Percentiles rank a stretch among this genome's conserved stretches.
Conservation (phyloP, 2,888 invertebrate genomes). For the Cyclophora punctaria region DNA sequence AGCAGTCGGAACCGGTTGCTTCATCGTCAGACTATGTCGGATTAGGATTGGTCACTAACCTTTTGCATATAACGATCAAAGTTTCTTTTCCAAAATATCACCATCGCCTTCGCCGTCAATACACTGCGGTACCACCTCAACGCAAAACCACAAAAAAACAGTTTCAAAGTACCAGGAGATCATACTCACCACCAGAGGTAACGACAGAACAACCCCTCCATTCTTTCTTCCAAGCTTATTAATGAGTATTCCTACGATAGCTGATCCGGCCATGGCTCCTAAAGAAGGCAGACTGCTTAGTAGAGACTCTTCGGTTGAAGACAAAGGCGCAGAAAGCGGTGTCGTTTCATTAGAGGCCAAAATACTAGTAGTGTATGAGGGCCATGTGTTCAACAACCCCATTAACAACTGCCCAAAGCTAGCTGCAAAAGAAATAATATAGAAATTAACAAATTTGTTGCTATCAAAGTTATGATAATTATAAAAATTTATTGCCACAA, state of each 20-base stretch:
- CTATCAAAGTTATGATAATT: too few relatives aligned
- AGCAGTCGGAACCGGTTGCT: too few relatives aligned
- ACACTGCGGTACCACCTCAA: too few relatives aligned
- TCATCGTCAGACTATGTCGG: too few relatives aligned
- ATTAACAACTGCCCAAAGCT: constrained; percentile 40
- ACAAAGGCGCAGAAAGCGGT: constrained; percentile 56
- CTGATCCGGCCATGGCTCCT: constrained; percentile 67
- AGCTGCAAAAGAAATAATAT: constrained; percentile 28
- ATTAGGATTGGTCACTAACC: too few relatives aligned
- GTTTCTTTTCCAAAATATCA: too few relatives aligned
- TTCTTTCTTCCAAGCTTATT: constrained; percentile 71
- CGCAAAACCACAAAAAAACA: too few relatives aligned
- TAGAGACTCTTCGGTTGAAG: constrained; percentile 64
- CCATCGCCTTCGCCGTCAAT: too few relatives aligned
- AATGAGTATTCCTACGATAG: constrained; percentile 56
- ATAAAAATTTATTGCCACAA: too few relatives aligned
- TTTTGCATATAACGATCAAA: too few relatives aligned
- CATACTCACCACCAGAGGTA: constrained; percentile 64
- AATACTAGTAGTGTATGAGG: constrained; percentile 70
- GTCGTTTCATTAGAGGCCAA: constrained; percentile 54
- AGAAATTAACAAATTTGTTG: too few relatives aligned
- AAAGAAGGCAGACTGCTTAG: constrained; percentile 73
- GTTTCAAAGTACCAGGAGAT: background rate
- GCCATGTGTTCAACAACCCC: constrained; percentile 70
- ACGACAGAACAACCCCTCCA: constrained; percentile 62